phyloP scores from a whole-genome alignment of 2,113 vertebrate genomes.

The Azemiops feae region DNA sequence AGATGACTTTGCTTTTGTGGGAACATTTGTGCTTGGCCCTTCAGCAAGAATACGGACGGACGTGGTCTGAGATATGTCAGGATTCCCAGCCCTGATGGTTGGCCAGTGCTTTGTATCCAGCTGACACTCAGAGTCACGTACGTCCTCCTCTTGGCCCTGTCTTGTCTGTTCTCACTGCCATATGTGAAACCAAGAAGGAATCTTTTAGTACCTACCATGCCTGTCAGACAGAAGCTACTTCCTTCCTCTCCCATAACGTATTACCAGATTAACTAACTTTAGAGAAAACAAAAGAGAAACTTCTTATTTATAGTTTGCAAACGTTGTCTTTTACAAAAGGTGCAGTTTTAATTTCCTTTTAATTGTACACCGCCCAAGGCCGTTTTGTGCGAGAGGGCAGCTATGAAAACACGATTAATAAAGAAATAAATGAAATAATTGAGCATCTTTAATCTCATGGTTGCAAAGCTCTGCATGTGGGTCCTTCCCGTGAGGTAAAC shows the following conservation, averaged over 20 bases:
- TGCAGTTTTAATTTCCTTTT: not conserved
- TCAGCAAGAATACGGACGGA: not conserved
- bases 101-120: not conserved
- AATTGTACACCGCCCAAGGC: not conserved
- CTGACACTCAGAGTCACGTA: not conserved
- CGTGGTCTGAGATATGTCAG: not conserved
- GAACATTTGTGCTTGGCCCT: not conserved
- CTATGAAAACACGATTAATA: not conserved
- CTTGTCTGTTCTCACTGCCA: not conserved
- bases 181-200: not conserved
- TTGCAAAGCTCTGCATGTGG: not conserved
- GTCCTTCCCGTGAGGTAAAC: not conserved
- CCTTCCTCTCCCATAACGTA: slow-evolving; percentile 4
- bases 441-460: not conserved
- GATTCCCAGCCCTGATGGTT: not conserved
- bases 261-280: not conserved
- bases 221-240: not conserved
- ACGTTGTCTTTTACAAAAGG: not conserved
- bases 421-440: not conserved
- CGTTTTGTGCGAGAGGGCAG: not conserved
- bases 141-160: too few relatives aligned
- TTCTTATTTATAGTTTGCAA: not conserved
- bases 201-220: not conserved
- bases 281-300: not conserved
- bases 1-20: not conserved